Conservation (phyloP, 2,797 vertebrate genomes). For the Smutsia gigantea region DNA sequence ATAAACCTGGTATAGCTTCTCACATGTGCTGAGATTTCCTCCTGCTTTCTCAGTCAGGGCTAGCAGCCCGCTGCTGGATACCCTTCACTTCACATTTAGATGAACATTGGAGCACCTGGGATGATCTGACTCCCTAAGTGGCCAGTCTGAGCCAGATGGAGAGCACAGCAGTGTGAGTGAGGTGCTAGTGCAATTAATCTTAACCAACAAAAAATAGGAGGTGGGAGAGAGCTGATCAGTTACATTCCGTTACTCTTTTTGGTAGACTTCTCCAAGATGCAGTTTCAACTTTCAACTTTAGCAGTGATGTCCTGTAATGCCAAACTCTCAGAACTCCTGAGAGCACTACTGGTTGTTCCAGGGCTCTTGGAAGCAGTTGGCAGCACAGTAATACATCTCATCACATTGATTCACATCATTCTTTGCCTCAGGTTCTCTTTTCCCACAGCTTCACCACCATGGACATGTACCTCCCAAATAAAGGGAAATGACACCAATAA, state of each 20-base stretch:
- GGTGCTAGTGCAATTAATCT: background rate
- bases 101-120: rapidly evolving
- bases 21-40: background rate
- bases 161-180: background rate
- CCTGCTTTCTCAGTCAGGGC: background rate
- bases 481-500: background rate
- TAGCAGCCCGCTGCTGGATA: background rate
- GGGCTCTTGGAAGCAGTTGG: background rate
- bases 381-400: background rate
- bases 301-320: background rate
- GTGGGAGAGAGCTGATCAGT: rapidly evolving
- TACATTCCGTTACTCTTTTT: background rate
- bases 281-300: background rate
- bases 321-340: background rate
- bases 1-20: background rate
- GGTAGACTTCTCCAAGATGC: background rate
- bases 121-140: background rate
- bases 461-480: background rate
- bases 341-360: background rate
- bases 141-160: background rate
- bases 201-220: background rate
- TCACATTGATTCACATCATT: background rate
- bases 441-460: background rate
- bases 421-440: background rate
- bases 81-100: background rate